Evolutionary conservation across 2,113 vertebrate genomes (phyloP), one percentile per base, ranked within the genome.

Genomic region (Clarias gariepinus): DNA sequence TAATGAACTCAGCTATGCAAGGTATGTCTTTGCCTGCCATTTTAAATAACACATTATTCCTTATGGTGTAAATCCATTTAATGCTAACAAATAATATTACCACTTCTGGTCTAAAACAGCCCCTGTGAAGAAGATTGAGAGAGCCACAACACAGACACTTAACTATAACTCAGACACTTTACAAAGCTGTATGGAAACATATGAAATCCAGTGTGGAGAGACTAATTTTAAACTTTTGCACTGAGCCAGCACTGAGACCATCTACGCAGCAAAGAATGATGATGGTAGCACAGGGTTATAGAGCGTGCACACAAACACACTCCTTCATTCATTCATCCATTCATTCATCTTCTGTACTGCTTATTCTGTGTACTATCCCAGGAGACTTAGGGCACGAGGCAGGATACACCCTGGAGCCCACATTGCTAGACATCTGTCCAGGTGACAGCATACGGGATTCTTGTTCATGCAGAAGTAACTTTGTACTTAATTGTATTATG

Each of bases 1-100:
- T 36, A 21, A 82, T 30, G 61, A 64, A 85, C 15, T 71, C 53
- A 87, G 79, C 66, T 81, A 71, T 76, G 33, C 28, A 64, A 33
- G 19, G 4, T 21, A 76, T 64, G 47, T 63, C 77, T 21, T n/a
- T 63, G 18, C 19, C 63, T 77, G 33, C n/a, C n/a, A 55, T 28
- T 66, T 71, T 28, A 78, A 81, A 53, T 69, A 66, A 85, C 23
- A 76, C 12, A 18, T 52, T 52, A 23, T 74, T 0, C 10, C 2
- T 74, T 47, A 12, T 23, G 28, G 16, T 71, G 16, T 36, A 41
- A 41, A 73, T 73, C 69, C 36, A 41, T 41, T 74, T 52, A 74
- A 74, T 52, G 71, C 71, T 21, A 16, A 25, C 11, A 64, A 64
- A 64, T n/a, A 15, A 69, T 28, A 66, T 66, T 25, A 28, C 11